These are phyloP conservation scores for Neosilurus hyrtlii DNA, from an alignment of 2,797 vertebrate genomes.

Conservation along the genomic window DNA sequence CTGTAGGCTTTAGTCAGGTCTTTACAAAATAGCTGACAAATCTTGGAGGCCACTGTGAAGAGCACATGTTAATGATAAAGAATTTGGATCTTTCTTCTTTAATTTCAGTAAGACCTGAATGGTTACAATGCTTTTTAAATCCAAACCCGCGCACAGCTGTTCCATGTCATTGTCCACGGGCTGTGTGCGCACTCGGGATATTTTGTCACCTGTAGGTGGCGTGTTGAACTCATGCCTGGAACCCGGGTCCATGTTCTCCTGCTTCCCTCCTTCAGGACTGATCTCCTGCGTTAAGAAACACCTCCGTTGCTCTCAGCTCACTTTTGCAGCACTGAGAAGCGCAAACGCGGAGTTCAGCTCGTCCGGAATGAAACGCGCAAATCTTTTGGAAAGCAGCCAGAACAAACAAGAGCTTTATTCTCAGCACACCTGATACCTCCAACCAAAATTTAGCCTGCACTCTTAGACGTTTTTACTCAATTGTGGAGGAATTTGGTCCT, in stretches of 20 bases:
- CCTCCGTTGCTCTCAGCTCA: constrained; percentile 9
- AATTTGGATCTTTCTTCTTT: not conserved
- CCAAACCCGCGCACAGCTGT: not conserved
- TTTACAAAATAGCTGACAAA: not conserved
- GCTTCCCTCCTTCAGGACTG: constrained; percentile 47
- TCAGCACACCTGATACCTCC: not conserved
- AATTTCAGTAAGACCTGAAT: not conserved
- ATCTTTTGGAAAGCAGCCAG: constrained; percentile 10
- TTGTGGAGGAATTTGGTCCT: constrained; percentile 25
- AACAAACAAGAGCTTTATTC: constrained; percentile 2
- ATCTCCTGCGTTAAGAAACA: constrained; percentile 51
- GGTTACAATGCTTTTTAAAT: not conserved
- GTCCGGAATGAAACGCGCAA: constrained; percentile 24
- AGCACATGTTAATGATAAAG: not conserved
- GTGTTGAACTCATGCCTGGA: constrained; percentile 34
- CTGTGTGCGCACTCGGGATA: not conserved
- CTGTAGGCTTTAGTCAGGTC: not conserved
- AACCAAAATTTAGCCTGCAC: not conserved
- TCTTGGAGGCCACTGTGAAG: not conserved
- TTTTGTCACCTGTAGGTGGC: constrained; percentile 59
- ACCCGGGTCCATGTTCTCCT: constrained; percentile 8
- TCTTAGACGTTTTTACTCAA: constrained; percentile 29
- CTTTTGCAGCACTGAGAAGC: not conserved
- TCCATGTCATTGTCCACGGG: not conserved
- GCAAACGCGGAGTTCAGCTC: not conserved